Base-by-base conservation (phyloP, 2,113 vertebrate species). In the Peromyscus leucopus region DNA sequence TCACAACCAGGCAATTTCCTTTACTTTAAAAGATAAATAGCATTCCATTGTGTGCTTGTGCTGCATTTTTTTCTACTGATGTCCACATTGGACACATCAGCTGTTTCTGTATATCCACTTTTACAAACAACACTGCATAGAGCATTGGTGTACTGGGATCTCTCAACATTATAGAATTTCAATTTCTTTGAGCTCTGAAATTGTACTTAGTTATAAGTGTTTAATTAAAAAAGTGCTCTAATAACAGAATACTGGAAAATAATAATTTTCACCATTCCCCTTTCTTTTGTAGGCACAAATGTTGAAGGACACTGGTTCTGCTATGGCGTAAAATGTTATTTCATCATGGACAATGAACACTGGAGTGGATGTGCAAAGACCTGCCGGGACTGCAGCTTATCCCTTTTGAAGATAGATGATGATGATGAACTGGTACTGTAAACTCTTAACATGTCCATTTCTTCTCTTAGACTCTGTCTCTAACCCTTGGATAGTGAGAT, bases 361-460 rank as follows among this genome's bases (percentile, higher is more conserved):
- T 97, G 97, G 97, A 16, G 3, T 0, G 1, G 0, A 21, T 97
- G 96, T 80, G n/a, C n/a, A 61, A 67, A 84, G 69, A 88, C 0
- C 39, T 98, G 97, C 75, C 22, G 46, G 36, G 21, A 4, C 22
- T 36, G 21, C 0, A 0, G 9, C 28, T 93, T 26, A 5, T 95
- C 39, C 36, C 92, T 96, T 91, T 22, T 97, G 94, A 96, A 78
- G 92, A 95, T 93, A 94, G 55, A 95, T 22, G 24, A 96, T 61
- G 0, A 24, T 21, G 21, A 89, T 6, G 97, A 97, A 88, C 22
- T 2, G 97, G 97, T 97, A 97, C 19, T 1, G 16, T 21, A 42
- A 42, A 42, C 42, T 42, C 42, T 42, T 42, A 42, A 42, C 42
- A 42, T 42, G 42, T 42, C 42, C 42, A 42, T 42, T 42, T 42